Base-by-base conservation (phyloP, 2,113 vertebrate genomes). In the Sitta europaea region DNA sequence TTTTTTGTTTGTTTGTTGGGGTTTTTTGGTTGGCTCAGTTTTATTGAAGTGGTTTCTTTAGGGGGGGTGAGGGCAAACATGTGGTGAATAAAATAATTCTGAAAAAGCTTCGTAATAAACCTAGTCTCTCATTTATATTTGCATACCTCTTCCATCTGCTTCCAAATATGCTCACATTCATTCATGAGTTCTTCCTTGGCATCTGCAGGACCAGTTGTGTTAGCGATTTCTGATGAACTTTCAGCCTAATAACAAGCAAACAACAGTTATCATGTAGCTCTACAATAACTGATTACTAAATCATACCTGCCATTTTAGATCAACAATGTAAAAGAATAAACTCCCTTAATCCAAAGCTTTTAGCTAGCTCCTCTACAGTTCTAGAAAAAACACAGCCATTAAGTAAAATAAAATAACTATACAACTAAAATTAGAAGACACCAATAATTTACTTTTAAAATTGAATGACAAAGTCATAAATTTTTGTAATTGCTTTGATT, bases 81-180 rank as follows among this genome's bases (percentile, higher is more conserved):
- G 1, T 19, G 22, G 10, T 24, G n/a, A 86, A 59, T 22, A 50
- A 72, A 76, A 22, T 40, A 76, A 31, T 7, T 23, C 23, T 38
- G 25, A 36, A 23, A 45, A 43, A 82, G 36, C 18, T 50, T 55
- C 53, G 65, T 13, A 48, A 53, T 11, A 73, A 88, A 57, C 9
- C 5, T 47, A 19, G 13, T 36, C 23, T 51, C 18, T 8, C 18
- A 54, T 5, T 62, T 78, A 16, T 21, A 19, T 73, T 83, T 80
- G 71, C 94, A 82, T 97, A 98, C 98, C 97, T 98, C 65, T 97
- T 97, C 81, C 62, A 98, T 86, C 22, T 97, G 57, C 53, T 91
- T 84, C 98, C 97, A 98, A 29, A 98, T 45, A 77, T 21, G 62
- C 55, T 98, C 97, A 96, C 97, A 98, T 43, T 98, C 96, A 27